Evolutionary conservation across 2,888 invertebrate genomes (phyloP).

Genomic region (Hetaerina titia): DNA sequence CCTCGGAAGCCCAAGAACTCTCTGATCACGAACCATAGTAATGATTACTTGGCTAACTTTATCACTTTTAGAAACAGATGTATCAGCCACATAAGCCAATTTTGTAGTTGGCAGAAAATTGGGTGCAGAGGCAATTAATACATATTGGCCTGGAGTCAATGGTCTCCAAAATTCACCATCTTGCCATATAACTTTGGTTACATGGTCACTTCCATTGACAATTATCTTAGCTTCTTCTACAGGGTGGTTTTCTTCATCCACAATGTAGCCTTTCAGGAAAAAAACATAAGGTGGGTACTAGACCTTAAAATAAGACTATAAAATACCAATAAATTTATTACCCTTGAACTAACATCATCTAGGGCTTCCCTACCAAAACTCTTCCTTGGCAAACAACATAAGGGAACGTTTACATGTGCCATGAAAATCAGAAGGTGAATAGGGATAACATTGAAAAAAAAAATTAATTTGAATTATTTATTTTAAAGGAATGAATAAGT

Average conservation of each 20-base stretch:
- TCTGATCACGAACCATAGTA: slow-evolving; percentile 83
- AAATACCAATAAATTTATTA: too few species aligned
- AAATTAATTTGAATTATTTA: too few species aligned
- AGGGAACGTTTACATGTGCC: background rate
- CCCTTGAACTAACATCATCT: too few species aligned
- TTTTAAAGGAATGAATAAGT: too few species aligned
- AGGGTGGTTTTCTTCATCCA: slow-evolving; percentile 74
- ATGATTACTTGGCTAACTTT: slow-evolving; percentile 83
- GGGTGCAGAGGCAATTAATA: slow-evolving; percentile 80
- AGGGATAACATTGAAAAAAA: background rate
- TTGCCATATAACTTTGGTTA: slow-evolving; percentile 72
- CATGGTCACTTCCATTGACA: slow-evolving; percentile 74
- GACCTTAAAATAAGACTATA: too few species aligned
- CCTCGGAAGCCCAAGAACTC: slow-evolving; percentile 87
- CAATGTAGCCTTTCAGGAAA: slow-evolving; percentile 73
- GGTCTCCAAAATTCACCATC: slow-evolving; percentile 75
- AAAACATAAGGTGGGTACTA: background rate
- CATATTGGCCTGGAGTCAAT: slow-evolving; percentile 75
- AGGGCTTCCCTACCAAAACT: too few species aligned
- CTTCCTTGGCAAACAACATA: background rate
- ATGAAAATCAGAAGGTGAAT: background rate
- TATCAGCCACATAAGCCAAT: slow-evolving; percentile 76
- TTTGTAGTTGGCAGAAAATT: slow-evolving; percentile 82
- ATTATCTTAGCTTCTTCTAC: slow-evolving; percentile 73
- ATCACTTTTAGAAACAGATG: slow-evolving; percentile 75